Conservation (phyloP, 2,888 invertebrate species). For the Mylabris sibirica region DNA sequence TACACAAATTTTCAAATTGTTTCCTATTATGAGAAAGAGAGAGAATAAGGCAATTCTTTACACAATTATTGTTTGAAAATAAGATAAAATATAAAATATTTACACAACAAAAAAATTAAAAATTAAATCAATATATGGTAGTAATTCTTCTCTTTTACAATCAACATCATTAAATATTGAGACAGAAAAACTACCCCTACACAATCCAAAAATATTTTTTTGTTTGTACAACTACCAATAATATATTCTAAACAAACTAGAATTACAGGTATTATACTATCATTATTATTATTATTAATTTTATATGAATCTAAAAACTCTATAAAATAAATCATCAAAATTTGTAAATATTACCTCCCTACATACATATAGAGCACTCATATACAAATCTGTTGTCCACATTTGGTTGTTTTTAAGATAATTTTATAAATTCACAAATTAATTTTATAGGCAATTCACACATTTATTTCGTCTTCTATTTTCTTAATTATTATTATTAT, state of each 20-base stretch:
- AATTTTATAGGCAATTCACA: slow-evolving; percentile 28
- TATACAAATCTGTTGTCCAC: background rate
- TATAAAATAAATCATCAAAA: slow-evolving; percentile 38
- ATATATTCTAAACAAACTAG: slow-evolving; percentile 51
- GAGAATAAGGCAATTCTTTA: too few species aligned
- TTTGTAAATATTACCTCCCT: slow-evolving; percentile 33
- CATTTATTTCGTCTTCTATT: background rate
- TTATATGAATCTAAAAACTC: slow-evolving; percentile 19
- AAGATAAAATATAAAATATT: too few species aligned
- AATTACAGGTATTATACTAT: slow-evolving; percentile 56
- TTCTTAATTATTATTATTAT: slow-evolving; percentile 4
- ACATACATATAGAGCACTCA: slow-evolving; percentile 14
- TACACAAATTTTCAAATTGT: too few species aligned
- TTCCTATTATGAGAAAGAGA: too few species aligned
- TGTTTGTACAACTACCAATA: slow-evolving; percentile 55
- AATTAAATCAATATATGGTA: too few species aligned
- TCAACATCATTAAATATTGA: slow-evolving; percentile 46
- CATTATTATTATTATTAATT: slow-evolving; percentile 24
- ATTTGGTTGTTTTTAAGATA: background rate
- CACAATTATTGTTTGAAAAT: too few species aligned
- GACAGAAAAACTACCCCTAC: slow-evolving; percentile 55
- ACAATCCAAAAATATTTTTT: slow-evolving; percentile 61
- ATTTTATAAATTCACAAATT: slow-evolving; percentile 31
- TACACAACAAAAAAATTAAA: slow-evolving; percentile 16
- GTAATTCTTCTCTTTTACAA: background rate